Evolutionary conservation across 2,797 vertebrate species (phyloP), one percentile per base, ranked within the genome.

Genomic region (Streptopelia turtur): DNA sequence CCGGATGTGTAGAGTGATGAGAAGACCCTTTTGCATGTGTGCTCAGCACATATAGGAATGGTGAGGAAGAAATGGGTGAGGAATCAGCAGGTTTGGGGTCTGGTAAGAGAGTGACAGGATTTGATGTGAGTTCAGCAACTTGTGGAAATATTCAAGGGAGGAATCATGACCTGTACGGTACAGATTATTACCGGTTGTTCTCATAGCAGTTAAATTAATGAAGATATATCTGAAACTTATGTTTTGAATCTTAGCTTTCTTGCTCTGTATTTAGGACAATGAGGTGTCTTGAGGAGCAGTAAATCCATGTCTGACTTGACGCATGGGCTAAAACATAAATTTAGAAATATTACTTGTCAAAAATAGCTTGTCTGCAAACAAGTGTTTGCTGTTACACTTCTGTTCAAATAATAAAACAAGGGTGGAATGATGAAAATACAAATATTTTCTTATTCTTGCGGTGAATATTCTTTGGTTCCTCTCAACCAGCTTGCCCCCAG

Each of bases 41-140:
- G 4, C 5, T 78, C 39, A 84, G 23, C 16, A 15, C 11, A 5
- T 30, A n/a, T 17, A 55, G 41, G 30, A 86, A 83, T 31, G 14
- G 4, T 24, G 43, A 93, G 15, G 20, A 85, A 80, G 39, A 91
- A 83, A 81, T 17, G 5, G 9, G 10, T 17, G 16, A 83, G 15
- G 11, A 83, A 68, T 25, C 5, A 66, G 56, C 2, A 70, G 13
- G 2, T 74, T 20, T 77, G 31, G 13, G 2, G 4, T 35, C 33
- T 30, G 49, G 0, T 10, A 60, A 23, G 31, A 17, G 8, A 37
- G 11, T 35, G 23, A 37, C 8, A 56, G 35, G 1, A 1, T 28
- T 78, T 82, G 33, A 22, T 53, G 13, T 21, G 11, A 86, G 14
- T 55, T 8, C 24, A 89, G 15, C 2, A 77, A 11, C 11, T n/a